Conservation (phyloP, 2,888 invertebrate species). For the Melanchra persicariae region DNA sequence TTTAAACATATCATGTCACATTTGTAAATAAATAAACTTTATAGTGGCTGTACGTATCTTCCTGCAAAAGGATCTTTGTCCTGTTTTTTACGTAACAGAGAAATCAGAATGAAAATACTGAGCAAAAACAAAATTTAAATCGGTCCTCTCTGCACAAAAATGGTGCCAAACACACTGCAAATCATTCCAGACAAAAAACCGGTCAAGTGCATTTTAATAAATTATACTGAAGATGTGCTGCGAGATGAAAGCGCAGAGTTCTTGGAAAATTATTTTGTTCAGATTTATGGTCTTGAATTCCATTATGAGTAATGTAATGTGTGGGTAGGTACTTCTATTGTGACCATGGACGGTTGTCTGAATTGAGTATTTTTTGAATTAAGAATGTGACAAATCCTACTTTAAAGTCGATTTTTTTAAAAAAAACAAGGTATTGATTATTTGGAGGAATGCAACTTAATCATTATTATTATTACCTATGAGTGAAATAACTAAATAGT, state of each 20-base stretch:
- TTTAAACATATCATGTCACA: too few species aligned
- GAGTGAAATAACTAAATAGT: too few species aligned
- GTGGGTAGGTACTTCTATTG: too few species aligned
- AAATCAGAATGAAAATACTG: constrained; percentile 13
- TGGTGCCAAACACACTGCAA: constrained; percentile 63
- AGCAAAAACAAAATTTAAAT: constrained; percentile 20
- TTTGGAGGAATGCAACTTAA: too few species aligned
- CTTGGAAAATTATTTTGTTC: constrained; percentile 26
- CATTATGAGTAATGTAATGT: neutral
- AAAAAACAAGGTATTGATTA: too few species aligned
- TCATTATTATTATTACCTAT: too few species aligned
- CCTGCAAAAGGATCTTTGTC: neutral
- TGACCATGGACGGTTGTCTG: neutral
- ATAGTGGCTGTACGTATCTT: too few species aligned
- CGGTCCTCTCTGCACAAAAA: constrained; percentile 22
- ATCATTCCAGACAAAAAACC: constrained; percentile 65
- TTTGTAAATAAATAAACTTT: too few species aligned
- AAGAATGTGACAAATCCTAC: neutral
- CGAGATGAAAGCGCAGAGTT: constrained; percentile 42
- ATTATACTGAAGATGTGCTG: constrained; percentile 63
- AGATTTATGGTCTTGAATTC: constrained; percentile 34
- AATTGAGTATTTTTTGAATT: neutral
- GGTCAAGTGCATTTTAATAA: constrained; percentile 75
- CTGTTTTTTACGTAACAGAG: neutral
- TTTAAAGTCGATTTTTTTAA: too few species aligned